Percentiles rank a stretch among this genome's conserved stretches.
phyloP scores from a whole-genome alignment of 2,888 invertebrate species.

The Craniophora ligustri region DNA sequence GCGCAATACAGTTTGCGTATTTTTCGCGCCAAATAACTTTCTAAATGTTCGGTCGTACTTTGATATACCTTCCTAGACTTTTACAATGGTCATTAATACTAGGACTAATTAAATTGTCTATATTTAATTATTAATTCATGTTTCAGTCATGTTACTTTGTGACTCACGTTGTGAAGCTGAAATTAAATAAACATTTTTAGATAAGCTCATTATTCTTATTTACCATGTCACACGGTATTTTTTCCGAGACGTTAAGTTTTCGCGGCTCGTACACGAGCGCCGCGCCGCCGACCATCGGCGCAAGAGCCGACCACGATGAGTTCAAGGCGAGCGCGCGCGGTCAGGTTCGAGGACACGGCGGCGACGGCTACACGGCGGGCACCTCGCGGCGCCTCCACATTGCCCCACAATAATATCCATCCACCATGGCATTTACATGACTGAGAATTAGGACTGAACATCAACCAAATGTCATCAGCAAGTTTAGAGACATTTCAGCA shows the following conservation, averaged over 20 bases:
- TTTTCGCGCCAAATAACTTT: constrained; percentile 73
- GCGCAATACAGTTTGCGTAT: constrained; percentile 67
- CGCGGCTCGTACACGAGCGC: constrained; percentile 67
- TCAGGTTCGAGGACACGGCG: constrained; percentile 87
- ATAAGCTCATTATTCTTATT: too few species aligned
- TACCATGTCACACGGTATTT: constrained; percentile 18
- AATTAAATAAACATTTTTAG: too few species aligned
- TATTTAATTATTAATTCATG: too few species aligned
- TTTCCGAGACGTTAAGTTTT: constrained; percentile 73
- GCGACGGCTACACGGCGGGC: constrained; percentile 65
- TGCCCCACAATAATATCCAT: constrained; percentile 54
- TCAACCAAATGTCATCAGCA: too few species aligned
- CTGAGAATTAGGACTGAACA: too few species aligned
- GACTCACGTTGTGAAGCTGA: neutral
- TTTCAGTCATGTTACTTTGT: too few species aligned
- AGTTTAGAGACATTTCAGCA: too few species aligned
- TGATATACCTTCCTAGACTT: too few species aligned
- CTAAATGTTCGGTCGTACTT: neutral
- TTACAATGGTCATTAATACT: too few species aligned
- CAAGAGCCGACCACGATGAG: constrained; percentile 79
- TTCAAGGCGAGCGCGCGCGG: constrained; percentile 88
- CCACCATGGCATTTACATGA: too few species aligned
- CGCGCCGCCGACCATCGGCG: constrained; percentile 70
- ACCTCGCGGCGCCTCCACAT: constrained; percentile 78
- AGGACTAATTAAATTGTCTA: too few species aligned